Conservation (phyloP, 2,797 vertebrate species). For the Neomorphus geoffroyi region DNA sequence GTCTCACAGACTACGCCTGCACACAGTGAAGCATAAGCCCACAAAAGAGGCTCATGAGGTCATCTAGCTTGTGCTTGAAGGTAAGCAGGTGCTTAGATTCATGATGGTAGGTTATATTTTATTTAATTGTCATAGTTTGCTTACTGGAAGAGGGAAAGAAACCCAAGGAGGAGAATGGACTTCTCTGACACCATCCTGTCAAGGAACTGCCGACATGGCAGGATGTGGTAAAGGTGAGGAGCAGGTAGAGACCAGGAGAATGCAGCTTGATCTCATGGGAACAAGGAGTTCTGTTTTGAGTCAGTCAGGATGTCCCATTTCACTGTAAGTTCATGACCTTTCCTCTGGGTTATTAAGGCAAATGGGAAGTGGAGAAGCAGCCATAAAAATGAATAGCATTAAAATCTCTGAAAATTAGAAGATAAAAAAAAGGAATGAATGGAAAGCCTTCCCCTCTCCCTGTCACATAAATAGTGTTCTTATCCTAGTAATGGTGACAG, state of each 20-base stretch:
- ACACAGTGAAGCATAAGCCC: neutral
- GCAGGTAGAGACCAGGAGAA: neutral
- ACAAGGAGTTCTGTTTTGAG: neutral
- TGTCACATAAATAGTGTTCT: constrained; percentile 51
- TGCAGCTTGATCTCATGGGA: neutral
- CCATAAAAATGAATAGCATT: neutral
- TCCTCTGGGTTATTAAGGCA: neutral
- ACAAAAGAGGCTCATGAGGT: neutral
- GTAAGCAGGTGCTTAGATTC: neutral
- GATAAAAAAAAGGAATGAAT: neutral
- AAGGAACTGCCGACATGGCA: neutral
- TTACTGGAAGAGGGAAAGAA: neutral
- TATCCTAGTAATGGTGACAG: constrained; percentile 60
- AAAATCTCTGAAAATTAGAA: neutral
- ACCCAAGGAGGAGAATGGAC: neutral
- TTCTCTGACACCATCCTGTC: neutral
- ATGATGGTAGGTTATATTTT: neutral
- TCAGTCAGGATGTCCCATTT: neutral
- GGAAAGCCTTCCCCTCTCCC: neutral
- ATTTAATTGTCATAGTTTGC: neutral
- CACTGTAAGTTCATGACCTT: neutral
- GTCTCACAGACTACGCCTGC: neutral
- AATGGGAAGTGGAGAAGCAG: neutral
- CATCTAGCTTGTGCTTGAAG: neutral
- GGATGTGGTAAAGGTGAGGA: neutral